phyloP scores from a whole-genome alignment of 1,140 invertebrate genomes.

The Scylla paramamosain region DNA sequence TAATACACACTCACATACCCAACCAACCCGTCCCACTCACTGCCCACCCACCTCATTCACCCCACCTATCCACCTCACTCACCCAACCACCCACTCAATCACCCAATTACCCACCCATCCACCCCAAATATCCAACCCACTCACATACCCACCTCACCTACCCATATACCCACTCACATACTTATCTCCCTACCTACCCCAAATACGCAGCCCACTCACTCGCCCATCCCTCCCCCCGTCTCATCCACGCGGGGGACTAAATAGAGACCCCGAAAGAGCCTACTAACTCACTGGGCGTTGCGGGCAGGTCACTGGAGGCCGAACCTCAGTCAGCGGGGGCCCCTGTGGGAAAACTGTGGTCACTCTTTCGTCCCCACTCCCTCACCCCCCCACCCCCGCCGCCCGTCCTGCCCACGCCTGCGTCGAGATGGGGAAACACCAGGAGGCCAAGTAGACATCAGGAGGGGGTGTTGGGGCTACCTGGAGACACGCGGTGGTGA shows the following conservation, averaged over 20 bases:
- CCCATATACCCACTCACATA: no score
- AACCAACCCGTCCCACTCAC: no score
- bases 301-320: constrained; percentile 37
- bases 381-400: neutral
- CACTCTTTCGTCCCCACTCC: neutral
- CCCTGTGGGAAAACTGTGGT: constrained; percentile 41
- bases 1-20: no score
- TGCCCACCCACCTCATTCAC: neutral
- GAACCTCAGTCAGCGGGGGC: constrained; percentile 30
- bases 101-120: no score
- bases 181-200: no score
- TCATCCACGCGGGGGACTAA: constrained; percentile 41
- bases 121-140: no score
- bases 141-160: no score
- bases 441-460: neutral
- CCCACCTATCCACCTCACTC: neutral
- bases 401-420: neutral
- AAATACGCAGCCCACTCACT: no score
- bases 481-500: neutral
- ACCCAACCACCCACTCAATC: no score
- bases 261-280: constrained; percentile 36
- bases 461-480: constrained; percentile 1
- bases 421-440: neutral
- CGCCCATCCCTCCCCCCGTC: neutral
- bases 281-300: constrained; percentile 33